phyloP scores from a whole-genome alignment of 2,113 vertebrate species.

The Suncus etruscus region DNA sequence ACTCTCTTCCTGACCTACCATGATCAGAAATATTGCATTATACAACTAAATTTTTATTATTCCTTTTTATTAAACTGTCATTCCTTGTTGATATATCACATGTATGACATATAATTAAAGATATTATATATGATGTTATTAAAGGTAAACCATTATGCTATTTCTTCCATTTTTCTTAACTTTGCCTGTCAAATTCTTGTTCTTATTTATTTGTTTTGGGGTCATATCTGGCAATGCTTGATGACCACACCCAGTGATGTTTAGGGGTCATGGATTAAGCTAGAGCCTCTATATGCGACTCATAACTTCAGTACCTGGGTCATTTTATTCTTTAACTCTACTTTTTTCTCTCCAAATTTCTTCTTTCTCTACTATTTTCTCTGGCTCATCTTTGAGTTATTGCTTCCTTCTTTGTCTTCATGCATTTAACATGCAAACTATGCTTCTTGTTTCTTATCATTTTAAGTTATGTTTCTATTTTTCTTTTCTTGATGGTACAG shows the following conservation, averaged over 20 bases:
- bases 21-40: not conserved
- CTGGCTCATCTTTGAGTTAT: not conserved
- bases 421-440: not conserved
- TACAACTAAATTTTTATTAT: not conserved
- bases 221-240: too few species aligned
- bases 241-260: too few species aligned
- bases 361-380: not conserved
- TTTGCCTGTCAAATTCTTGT: not conserved
- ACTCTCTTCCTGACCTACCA: not conserved
- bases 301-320: too few species aligned
- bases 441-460: not conserved
- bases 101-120: too few species aligned
- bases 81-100: not conserved
- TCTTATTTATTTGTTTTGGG: not conserved
- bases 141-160: not conserved
- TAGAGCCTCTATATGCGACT: too few species aligned
- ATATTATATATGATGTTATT: too few species aligned
- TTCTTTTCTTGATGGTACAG: conserved; percentile 25
- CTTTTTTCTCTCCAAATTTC: not conserved
- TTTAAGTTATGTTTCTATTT: conserved; percentile 12
- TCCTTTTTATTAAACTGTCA: not conserved
- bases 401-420: not conserved
- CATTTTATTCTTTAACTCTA: not conserved
- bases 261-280: too few species aligned
- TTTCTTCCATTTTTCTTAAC: not conserved